Base-by-base conservation (phyloP, 2,797 vertebrate species). In the Melanogrammus aeglefinus region DNA sequence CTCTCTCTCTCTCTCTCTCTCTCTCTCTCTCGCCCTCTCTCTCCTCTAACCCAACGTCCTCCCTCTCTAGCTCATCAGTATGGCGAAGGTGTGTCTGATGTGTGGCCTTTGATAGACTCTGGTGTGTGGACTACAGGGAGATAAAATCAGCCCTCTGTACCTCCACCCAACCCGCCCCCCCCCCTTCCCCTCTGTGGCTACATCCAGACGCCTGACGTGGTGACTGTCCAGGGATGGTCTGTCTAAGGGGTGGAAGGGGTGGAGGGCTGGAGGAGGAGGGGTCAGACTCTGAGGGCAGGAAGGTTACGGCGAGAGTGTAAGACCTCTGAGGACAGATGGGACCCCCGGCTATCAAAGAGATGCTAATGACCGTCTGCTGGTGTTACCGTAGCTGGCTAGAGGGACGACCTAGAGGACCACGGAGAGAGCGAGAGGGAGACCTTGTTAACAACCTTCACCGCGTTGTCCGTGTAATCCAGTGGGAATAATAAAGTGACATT, bases 321-420 rank as follows among this genome's bases (percentile, higher is more conserved):
- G 84, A 81, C 81, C 78, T 77, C 35, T 75, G 73, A 78, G 81
- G 79, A 79, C 89, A 87, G 87, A 87, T 85, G 85, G 82, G 89
- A 86, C 86, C 81, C 80, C 73, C 9, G 47, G 35, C 84, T 88
- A 86, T 90, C 88, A 90, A 88, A 90, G 87, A 88, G 80, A 91
- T 87, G 87, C 80, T 89, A 91, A 91, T 88, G 87, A 88, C 85
- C 81, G 86, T 84, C 82, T 85, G 82, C 77, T 83, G 79, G 84
- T 82, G 85, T 88, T 86, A 83, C 80, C 82, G 79, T 78, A 41
- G 69, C 78, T 6, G 74, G 83, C 86, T 86, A 81, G 89, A 87
- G 89, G 83, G 88, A 85, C 81, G 81, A 78, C 83, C 71, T 18
- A 76, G 38, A 77, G 81, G 78, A 79, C 84, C 79, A 79, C 72